Conservation (phyloP, 2,888 invertebrate genomes). For the Tanypteryx hageni region DNA sequence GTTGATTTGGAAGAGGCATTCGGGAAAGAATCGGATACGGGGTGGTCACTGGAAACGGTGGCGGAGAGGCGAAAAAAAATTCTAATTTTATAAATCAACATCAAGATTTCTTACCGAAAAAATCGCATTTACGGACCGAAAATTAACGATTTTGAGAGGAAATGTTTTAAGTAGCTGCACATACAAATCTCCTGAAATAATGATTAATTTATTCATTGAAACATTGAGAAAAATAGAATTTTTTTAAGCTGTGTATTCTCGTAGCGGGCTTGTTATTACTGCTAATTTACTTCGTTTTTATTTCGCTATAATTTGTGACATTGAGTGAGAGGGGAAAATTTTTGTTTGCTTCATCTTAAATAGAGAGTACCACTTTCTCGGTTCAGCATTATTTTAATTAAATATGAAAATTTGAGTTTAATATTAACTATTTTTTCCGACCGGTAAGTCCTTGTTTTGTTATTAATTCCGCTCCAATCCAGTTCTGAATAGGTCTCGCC, state of each 20-base stretch:
- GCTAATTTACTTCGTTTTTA: too few species aligned
- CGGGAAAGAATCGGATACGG: constrained; percentile 39
- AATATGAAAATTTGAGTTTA: too few species aligned
- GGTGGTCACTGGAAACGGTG: not conserved
- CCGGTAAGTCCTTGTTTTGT: too few species aligned
- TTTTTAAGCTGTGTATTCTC: too few species aligned
- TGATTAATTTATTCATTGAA: not conserved
- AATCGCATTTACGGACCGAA: not conserved
- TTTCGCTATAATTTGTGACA: too few species aligned
- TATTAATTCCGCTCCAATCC: not conserved
- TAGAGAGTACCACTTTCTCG: too few species aligned
- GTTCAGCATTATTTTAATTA: too few species aligned
- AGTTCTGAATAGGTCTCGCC: constrained; percentile 18
- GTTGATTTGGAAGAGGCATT: constrained; percentile 54
- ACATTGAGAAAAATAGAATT: not conserved
- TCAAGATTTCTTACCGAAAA: not conserved
- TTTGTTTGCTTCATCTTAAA: too few species aligned
- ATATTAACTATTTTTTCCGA: too few species aligned
- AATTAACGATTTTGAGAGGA: too few species aligned
- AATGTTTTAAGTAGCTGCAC: not conserved
- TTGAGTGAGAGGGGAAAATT: too few species aligned
- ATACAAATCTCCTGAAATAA: not conserved
- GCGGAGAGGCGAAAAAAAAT: not conserved
- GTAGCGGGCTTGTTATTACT: too few species aligned
- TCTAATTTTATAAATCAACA: not conserved